Conservation (phyloP, 2,797 vertebrate species). For the Rachycentron canadum region DNA sequence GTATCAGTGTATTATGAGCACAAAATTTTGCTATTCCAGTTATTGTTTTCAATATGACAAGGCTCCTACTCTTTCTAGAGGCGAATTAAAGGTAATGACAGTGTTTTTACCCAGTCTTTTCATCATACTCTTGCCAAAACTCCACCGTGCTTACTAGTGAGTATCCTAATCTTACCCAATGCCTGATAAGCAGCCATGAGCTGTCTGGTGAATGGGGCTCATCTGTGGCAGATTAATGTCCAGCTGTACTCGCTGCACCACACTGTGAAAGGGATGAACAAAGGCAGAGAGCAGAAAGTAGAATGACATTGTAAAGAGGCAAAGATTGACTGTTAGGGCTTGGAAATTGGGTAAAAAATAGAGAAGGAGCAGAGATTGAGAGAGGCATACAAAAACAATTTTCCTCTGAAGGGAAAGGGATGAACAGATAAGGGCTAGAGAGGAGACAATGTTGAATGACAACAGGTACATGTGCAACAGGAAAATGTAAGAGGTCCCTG, state of each 20-base stretch:
- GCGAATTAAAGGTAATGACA: constrained; percentile 17
- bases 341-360: constrained; percentile 50
- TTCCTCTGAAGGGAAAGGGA: constrained; percentile 32
- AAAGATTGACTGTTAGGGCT: constrained; percentile 44
- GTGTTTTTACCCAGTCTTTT: constrained; percentile 28
- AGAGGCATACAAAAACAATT: constrained; percentile 31
- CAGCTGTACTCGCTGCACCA: constrained; percentile 57
- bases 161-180: constrained; percentile 61
- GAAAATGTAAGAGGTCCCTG: constrained; percentile 48
- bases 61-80: constrained; percentile 25
- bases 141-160: constrained; percentile 37
- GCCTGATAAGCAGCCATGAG: constrained; percentile 67
- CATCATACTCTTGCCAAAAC: constrained; percentile 27
- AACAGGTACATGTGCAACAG: constrained; percentile 31
- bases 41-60: constrained; percentile 28
- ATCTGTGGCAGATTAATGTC: constrained; percentile 78
- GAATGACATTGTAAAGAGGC: constrained; percentile 54
- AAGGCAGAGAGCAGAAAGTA: constrained; percentile 28
- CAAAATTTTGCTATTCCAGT: not conserved
- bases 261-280: constrained; percentile 53
- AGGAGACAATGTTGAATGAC: constrained; percentile 51
- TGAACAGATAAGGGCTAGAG: constrained; percentile 39
- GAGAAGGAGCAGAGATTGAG: constrained; percentile 32
- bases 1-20: not conserved
- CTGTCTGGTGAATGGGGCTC: constrained; percentile 60